phyloP scores from a whole-genome alignment of 2,113 vertebrate genomes.

The Sylvietta virens region DNA sequence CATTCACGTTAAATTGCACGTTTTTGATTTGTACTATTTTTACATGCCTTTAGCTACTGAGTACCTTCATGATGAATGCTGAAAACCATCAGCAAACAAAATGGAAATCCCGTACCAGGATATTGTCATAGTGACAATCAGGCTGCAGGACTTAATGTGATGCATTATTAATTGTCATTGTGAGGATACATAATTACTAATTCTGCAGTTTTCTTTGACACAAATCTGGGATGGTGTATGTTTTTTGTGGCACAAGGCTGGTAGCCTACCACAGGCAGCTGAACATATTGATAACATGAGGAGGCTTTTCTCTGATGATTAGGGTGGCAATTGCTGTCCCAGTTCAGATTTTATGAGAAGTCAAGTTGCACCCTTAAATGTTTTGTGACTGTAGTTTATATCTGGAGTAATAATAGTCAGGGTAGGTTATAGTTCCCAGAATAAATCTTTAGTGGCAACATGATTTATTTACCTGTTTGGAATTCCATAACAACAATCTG shows the following conservation, averaged over 20 bases:
- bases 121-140: background rate
- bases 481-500: background rate
- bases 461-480: background rate
- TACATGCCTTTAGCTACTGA: background rate
- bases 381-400: background rate
- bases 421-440: background rate
- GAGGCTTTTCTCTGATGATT: background rate
- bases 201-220: background rate
- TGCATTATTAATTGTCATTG: background rate
- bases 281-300: background rate
- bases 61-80: background rate
- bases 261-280: background rate
- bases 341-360: background rate
- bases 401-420: background rate
- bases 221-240: background rate
- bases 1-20: background rate
- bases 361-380: background rate
- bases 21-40: background rate
- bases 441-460: background rate
- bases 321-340: background rate
- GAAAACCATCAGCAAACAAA: background rate
- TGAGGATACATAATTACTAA: background rate
- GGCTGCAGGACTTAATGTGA: background rate
- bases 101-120: background rate
- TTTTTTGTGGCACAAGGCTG: background rate